Percentiles rank a stretch among this genome's conserved stretches.
Conservation (phyloP, 1,140 invertebrate species). For the Solenopsis invicta region DNA sequence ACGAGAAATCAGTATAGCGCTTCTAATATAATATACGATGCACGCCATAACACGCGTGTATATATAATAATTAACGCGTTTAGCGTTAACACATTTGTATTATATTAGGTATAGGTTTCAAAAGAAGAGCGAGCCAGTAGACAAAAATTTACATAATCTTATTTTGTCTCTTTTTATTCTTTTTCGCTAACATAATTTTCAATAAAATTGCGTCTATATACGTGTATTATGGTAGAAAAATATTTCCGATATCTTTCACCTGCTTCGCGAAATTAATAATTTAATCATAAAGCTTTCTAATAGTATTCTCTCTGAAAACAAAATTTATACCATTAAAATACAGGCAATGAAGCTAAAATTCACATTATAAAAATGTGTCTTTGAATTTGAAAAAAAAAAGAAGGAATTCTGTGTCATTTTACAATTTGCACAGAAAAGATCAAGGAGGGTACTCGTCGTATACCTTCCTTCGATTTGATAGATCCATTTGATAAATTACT, state of each 20-base stretch:
- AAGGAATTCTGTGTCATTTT: not conserved
- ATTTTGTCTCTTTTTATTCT: not conserved
- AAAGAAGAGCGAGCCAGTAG: not conserved
- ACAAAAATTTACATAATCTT: no score
- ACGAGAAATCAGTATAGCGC: slow-evolving; percentile 3
- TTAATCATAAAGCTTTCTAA: not conserved
- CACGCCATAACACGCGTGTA: not conserved
- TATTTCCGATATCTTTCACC: not conserved
- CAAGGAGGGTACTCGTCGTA: not conserved
- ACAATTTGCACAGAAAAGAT: not conserved
- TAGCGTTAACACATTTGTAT: not conserved
- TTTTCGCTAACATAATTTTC: not conserved
- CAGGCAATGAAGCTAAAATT: not conserved
- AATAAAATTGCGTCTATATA: not conserved
- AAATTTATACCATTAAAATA: not conserved
- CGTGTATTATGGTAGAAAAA: not conserved
- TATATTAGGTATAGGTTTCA: not conserved
- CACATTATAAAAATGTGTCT: not conserved
- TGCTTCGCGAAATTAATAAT: no score
- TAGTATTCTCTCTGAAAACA: not conserved
- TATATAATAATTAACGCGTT: slow-evolving; percentile 8
- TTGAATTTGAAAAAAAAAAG: no score
- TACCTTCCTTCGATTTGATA: not conserved
- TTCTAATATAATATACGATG: not conserved
- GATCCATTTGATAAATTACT: no score